A percentile compares a stretch with the other conserved stretches of the same genome.
Conservation (phyloP, 1,140 invertebrate genomes). For the Drosophila neocordata region DNA sequence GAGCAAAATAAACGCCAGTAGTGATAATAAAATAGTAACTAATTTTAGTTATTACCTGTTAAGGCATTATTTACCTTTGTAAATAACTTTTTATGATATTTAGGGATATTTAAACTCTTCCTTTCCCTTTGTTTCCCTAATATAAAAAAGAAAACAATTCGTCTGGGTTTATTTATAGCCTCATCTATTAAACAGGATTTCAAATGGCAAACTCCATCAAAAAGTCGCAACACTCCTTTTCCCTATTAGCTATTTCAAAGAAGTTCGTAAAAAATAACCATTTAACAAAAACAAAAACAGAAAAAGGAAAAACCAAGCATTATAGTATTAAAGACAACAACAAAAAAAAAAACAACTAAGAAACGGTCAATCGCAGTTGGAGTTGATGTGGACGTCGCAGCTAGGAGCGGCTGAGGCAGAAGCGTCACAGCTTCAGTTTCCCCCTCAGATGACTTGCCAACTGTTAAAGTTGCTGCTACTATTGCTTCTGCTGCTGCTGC, state of each 20-base stretch:
- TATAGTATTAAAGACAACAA: slow-evolving; percentile 1
- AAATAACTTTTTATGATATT: too few relatives aligned
- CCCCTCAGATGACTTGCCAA: slow-evolving; percentile 65
- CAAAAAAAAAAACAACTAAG: slow-evolving; percentile 38
- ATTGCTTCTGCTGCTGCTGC: slow-evolving; percentile 27
- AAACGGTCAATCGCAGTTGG: slow-evolving; percentile 46
- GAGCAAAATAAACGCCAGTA: too few relatives aligned
- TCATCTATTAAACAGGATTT: background rate
- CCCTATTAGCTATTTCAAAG: slow-evolving; percentile 8
- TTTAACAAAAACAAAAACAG: slow-evolving; percentile 48
- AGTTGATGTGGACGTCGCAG: slow-evolving; percentile 29
- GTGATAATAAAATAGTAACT: too few relatives aligned
- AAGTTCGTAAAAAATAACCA: slow-evolving; percentile 36
- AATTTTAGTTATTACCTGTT: too few relatives aligned
- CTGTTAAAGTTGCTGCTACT: slow-evolving; percentile 33
- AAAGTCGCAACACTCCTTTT: background rate
- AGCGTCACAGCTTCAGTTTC: slow-evolving; percentile 42
- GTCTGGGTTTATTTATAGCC: background rate
- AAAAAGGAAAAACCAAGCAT: slow-evolving; percentile 51
- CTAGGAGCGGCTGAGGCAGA: slow-evolving; percentile 39
- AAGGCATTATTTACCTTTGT: too few relatives aligned
- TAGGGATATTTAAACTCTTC: too few relatives aligned
- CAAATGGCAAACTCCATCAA: slow-evolving; percentile 6
- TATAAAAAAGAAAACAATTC: background rate
- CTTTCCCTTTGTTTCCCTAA: background rate